phyloP scores from a whole-genome alignment of 2,113 vertebrate species.

The Planiliza haematocheilus region DNA sequence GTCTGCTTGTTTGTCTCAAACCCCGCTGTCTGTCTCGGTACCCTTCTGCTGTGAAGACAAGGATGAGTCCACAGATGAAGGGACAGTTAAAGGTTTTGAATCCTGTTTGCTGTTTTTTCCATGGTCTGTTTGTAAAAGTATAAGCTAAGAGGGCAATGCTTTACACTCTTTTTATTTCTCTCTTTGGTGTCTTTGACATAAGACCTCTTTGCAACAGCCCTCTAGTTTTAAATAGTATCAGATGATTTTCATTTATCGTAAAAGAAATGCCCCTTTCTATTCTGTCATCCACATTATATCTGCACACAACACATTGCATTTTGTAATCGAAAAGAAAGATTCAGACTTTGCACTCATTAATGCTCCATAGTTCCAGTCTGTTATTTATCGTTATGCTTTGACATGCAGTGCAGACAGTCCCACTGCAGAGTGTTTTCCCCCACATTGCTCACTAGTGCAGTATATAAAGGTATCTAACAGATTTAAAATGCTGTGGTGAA shows the following conservation, averaged over 20 bases:
- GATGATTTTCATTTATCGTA: too few relatives aligned
- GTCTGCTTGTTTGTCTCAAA: conserved; percentile 3
- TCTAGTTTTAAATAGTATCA: too few relatives aligned
- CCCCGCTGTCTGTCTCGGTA: neutral
- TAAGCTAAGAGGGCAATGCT: too few relatives aligned
- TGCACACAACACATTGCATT: too few relatives aligned
- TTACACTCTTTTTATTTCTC: neutral
- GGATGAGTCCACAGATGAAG: conserved; percentile 2
- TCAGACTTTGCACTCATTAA: neutral
- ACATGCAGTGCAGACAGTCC: too few relatives aligned
- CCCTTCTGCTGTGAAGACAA: conserved; percentile 6
- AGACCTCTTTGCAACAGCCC: too few relatives aligned
- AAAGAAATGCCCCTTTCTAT: too few relatives aligned
- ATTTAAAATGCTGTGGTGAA: conserved; percentile 22
- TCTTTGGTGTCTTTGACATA: neutral
- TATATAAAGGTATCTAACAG: conserved; percentile 2
- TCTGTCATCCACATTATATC: too few relatives aligned
- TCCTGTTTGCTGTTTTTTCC: neutral
- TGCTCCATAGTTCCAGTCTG: neutral
- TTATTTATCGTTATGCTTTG: neutral
- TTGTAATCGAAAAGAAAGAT: neutral
- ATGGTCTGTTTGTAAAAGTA: too few relatives aligned
- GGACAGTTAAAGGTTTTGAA: neutral
- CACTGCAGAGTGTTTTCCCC: neutral
- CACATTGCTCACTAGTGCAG: neutral